phyloP scores from a whole-genome alignment of 2,888 invertebrate species.

The Cheilosia vulpina region DNA sequence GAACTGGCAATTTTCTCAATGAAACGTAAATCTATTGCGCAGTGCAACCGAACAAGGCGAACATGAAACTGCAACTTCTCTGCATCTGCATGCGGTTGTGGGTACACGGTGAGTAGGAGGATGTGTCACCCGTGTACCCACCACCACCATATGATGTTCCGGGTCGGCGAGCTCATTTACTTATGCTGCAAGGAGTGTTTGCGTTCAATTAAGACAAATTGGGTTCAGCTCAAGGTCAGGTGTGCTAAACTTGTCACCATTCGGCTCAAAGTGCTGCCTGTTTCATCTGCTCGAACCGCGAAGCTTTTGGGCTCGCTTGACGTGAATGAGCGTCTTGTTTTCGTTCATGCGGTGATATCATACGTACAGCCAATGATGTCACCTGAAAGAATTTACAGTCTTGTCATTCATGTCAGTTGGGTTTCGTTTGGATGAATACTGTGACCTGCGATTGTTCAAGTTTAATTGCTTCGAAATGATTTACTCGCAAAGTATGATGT shows the following conservation, averaged over 20 bases:
- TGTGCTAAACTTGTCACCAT: slow-evolving; percentile 39
- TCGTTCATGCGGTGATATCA: slow-evolving; percentile 9
- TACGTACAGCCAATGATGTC: slow-evolving; percentile 28
- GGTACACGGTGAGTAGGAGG: slow-evolving; percentile 19
- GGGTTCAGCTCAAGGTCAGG: slow-evolving; percentile 63
- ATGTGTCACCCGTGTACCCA: slow-evolving; percentile 41
- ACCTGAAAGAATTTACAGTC: slow-evolving; percentile 5
- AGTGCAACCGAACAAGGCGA: background rate
- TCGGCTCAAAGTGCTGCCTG: slow-evolving; percentile 7
- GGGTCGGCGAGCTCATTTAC: slow-evolving; percentile 46
- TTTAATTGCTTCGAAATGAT: too few species aligned
- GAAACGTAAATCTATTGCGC: slow-evolving; percentile 9
- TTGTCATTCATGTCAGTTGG: slow-evolving; percentile 1
- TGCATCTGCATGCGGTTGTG: background rate
- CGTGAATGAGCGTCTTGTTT: slow-evolving; percentile 12
- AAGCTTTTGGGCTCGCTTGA: slow-evolving; percentile 8
- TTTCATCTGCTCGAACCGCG: slow-evolving; percentile 1
- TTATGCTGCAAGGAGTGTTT: slow-evolving; percentile 67
- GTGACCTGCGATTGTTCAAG: too few species aligned
- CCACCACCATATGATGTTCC: slow-evolving; percentile 45
- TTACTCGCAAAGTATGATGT: too few species aligned
- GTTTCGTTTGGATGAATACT: too few species aligned
- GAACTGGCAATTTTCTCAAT: slow-evolving; percentile 39
- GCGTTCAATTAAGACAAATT: slow-evolving; percentile 73
- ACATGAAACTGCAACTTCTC: background rate